Conservation (phyloP, 2,113 vertebrate species). For the Entelurus aequoreus region DNA sequence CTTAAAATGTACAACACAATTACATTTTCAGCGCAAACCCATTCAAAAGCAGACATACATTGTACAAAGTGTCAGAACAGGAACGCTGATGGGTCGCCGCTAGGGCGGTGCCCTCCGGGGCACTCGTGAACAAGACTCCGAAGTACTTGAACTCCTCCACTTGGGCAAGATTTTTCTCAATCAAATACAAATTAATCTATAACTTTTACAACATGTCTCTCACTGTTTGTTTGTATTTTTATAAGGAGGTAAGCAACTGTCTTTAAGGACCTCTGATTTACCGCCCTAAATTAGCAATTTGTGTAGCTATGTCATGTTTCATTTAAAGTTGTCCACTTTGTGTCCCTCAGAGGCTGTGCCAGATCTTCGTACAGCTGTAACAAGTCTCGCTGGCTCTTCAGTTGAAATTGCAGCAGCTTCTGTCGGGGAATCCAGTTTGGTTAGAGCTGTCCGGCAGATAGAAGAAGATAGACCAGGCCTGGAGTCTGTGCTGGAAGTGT, state of each 20-base stretch:
- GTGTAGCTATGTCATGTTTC: neutral
- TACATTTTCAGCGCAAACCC: too few species aligned
- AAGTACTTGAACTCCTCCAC: too few species aligned
- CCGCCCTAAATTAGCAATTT: neutral
- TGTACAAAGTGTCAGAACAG: too few species aligned
- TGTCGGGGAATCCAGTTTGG: conserved; percentile 33
- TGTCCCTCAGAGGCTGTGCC: conserved; percentile 31
- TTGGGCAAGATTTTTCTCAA: too few species aligned
- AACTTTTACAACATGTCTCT: too few species aligned
- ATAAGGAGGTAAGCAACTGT: neutral
- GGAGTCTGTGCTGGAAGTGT: neutral
- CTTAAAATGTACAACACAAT: too few species aligned
- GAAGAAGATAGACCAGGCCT: conserved; percentile 18
- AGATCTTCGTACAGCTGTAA: conserved; percentile 47
- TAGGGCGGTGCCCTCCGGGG: too few species aligned
- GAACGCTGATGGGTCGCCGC: too few species aligned
- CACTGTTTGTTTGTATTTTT: too few species aligned
- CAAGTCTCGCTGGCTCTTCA: conserved; percentile 33
- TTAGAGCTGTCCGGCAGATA: conserved; percentile 19
- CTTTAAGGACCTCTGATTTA: neutral
- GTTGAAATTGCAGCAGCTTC: conserved; percentile 60
- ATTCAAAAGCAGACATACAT: too few species aligned
- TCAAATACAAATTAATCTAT: too few species aligned
- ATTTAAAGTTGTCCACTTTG: neutral
- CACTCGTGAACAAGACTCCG: too few species aligned